Evolutionary conservation across 2,888 invertebrate genomes (phyloP), one percentile per base, ranked within the genome.

Genomic region (Margaritifera margaritifera): DNA sequence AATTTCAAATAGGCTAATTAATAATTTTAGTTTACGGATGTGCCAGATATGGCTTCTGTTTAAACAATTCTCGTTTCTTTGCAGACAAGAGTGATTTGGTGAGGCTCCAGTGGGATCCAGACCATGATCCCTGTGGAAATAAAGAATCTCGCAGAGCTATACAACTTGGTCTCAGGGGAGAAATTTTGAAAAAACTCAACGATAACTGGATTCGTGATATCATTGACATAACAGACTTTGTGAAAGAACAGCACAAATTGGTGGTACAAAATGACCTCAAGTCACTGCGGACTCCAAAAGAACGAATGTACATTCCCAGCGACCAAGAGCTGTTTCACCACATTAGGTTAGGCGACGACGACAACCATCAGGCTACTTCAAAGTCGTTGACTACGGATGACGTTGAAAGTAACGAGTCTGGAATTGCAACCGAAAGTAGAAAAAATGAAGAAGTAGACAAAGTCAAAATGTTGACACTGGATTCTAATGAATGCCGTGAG

Each of bases 71-170:
- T 72, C 20, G 20, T 24, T 18, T 31, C 60, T 31, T 55, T 59
- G 6, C 50, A 66, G 75, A 73, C 54, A 58, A 69, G 27, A 3
- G 42, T 42, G 42, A 42, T 42, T 42, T 42, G 42, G 83, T 85
- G 6, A 72, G 84, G 20, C 71, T 85, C 5, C 84, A 85, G 67
- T 85, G 85, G 85, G 85, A 85, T 68, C 85, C 86, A 4, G 86
- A 86, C 59, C 86, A 86, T 62, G 51, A 64, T 42, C 86, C 86
- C 6, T 65, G 60, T 8, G 79, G 78, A 19, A 63, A 51, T 4
- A 82, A 82, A 57, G 50, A 62, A 18, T 60, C 63, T 0, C 66
- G 86, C 59, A 74, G 82, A 55, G 85, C 86, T 8, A 80, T 86
- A 62, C 86, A 86, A 64, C 75, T 86, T 2, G 86, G 86, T 19